Conservation (phyloP, 1,140 invertebrate species). For the Euura saliciscinereae region DNA sequence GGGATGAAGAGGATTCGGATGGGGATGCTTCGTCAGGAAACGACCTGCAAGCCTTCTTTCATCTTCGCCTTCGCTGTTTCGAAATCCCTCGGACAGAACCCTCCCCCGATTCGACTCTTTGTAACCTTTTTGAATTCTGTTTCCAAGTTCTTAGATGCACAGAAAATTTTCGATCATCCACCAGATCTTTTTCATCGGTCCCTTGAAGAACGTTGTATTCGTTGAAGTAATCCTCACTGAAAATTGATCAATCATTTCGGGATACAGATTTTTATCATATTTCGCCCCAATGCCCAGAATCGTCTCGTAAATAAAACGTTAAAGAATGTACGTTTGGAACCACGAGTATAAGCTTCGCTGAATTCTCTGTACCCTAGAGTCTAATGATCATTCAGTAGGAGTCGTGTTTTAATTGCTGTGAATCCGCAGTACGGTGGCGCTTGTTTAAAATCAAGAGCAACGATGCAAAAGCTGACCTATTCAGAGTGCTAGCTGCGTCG, state of each 20-base stretch:
- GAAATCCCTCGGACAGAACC: background rate
- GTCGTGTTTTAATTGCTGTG: too few relatives aligned
- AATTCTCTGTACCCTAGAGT: too few relatives aligned
- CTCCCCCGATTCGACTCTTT: background rate
- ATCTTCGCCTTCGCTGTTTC: background rate
- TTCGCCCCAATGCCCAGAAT: background rate
- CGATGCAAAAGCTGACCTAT: too few relatives aligned
- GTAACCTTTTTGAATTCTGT: background rate
- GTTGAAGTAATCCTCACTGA: background rate
- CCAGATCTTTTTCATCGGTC: background rate
- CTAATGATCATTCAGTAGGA: too few relatives aligned
- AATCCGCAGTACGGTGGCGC: too few relatives aligned
- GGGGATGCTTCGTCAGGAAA: constrained; percentile 23
- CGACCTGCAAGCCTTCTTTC: constrained; percentile 11
- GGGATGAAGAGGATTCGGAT: background rate
- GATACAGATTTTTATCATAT: background rate
- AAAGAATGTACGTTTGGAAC: too few relatives aligned
- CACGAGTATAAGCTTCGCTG: too few relatives aligned
- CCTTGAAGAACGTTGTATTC: background rate
- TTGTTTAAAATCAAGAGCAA: too few relatives aligned
- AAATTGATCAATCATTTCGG: background rate
- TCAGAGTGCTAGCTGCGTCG: too few relatives aligned
- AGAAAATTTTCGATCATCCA: too few relatives aligned
- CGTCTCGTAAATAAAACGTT: background rate
- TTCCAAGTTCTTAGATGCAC: background rate